Evolutionary conservation across 1,140 invertebrate species (phyloP).

Genomic region (Scaptomyza hsui): DNA sequence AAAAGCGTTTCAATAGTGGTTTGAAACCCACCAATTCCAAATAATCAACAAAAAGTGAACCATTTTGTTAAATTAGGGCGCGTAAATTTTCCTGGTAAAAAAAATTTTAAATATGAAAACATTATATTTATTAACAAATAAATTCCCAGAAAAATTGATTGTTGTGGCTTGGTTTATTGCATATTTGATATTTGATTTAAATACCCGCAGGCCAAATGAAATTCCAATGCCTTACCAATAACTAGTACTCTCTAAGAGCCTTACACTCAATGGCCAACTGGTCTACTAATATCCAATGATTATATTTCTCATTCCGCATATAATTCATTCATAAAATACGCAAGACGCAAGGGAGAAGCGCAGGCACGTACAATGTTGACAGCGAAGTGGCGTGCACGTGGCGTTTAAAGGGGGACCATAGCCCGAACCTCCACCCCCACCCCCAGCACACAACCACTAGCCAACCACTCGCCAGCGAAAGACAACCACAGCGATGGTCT

Average conservation of each 20-base stretch:
- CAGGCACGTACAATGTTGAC: conserved; percentile 60
- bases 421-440: neutral
- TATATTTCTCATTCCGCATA: conserved; percentile 43
- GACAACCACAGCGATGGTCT: conserved; percentile 1
- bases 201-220: neutral
- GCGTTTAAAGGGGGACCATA: conserved; percentile 12
- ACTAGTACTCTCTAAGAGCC: neutral
- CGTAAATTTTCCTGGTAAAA: neutral
- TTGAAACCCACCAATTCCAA: neutral
- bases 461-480: neutral
- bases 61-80: neutral
- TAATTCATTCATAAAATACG: conserved; percentile 74
- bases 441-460: neutral
- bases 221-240: conserved; percentile 6
- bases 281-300: conserved; percentile 46
- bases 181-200: neutral
- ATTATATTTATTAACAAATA: too few species aligned
- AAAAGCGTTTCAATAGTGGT: conserved; percentile 8
- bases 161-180: too few species aligned
- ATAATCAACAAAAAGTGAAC: neutral
- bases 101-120: too few species aligned
- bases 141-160: too few species aligned
- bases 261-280: neutral
- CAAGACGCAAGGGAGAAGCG: conserved; percentile 13
- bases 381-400: conserved; percentile 58